These are phyloP conservation scores for Manduca sexta DNA, from an alignment of 1,140 invertebrate species.

Conservation along the genomic window DNA sequence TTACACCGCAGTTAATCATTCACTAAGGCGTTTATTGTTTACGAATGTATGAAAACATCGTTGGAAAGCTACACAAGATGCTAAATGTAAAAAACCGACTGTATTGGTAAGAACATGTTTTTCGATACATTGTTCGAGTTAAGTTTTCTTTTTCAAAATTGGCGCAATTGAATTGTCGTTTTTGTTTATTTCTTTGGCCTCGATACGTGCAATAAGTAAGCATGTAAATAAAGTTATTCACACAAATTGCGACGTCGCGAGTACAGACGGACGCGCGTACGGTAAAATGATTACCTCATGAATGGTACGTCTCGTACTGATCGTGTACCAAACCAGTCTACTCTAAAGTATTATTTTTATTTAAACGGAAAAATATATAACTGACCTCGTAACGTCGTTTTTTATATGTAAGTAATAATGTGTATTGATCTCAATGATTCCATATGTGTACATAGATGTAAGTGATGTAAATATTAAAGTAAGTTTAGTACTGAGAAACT, in stretches of 20 bases:
- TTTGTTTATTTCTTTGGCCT: constrained; percentile 5
- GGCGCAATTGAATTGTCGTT: constrained; percentile 2
- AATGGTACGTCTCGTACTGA: constrained; percentile 26
- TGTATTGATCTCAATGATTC: constrained; percentile 72
- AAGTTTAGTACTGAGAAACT: constrained; percentile 22
- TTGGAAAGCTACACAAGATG: too few relatives aligned
- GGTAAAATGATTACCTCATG: constrained; percentile 43
- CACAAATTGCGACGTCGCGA: neutral
- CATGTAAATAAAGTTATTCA: neutral
- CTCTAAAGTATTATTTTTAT: constrained; percentile 64
- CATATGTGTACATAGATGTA: constrained; percentile 65
- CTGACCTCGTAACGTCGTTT: constrained; percentile 47
- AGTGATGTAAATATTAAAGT: constrained; percentile 41
- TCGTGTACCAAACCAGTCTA: constrained; percentile 60
- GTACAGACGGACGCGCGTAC: neutral
- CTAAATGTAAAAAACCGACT: too few relatives aligned
- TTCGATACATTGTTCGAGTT: too few relatives aligned
- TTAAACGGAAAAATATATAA: constrained; percentile 34
- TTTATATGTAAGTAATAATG: constrained; percentile 51
- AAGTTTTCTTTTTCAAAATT: neutral
- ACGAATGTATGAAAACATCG: too few relatives aligned
- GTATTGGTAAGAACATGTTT: too few relatives aligned
- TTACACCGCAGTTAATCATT: too few relatives aligned
- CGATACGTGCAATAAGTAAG: too few relatives aligned
- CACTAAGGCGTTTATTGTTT: too few relatives aligned